Evolutionary conservation across 2,888 invertebrate species (phyloP).

Genomic region (Tetropium fuscum): DNA sequence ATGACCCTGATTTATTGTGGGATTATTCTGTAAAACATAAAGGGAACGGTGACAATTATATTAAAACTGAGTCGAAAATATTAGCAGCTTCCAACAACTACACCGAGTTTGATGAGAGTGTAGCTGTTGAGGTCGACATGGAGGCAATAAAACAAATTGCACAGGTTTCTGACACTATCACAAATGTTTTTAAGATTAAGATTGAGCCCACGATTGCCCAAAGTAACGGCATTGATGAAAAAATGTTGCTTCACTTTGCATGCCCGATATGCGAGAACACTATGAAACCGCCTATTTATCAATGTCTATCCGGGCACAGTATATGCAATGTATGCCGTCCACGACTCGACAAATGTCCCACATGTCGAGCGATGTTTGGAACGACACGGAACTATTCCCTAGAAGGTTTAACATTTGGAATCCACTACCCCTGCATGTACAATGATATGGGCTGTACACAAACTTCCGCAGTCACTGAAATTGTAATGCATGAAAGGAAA

Average conservation of each 20-base stretch:
- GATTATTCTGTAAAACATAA: constrained; percentile 56
- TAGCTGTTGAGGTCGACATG: constrained; percentile 51
- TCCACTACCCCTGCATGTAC: constrained; percentile 56
- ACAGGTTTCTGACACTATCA: constrained; percentile 47
- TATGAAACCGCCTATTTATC: constrained; percentile 60
- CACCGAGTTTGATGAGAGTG: constrained; percentile 44
- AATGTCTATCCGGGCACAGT: constrained; percentile 59
- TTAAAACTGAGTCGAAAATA: constrained; percentile 54
- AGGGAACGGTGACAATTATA: constrained; percentile 52
- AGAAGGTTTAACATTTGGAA: constrained; percentile 54
- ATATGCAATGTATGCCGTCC: constrained; percentile 57
- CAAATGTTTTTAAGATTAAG: constrained; percentile 50
- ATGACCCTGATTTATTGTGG: constrained; percentile 44
- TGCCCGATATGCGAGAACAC: constrained; percentile 59
- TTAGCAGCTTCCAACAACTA: constrained; percentile 44
- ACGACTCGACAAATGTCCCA: constrained; percentile 57
- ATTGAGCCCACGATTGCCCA: constrained; percentile 34
- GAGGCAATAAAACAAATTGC: constrained; percentile 52
- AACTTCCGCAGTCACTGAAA: constrained; percentile 46
- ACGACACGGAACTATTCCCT: constrained; percentile 58
- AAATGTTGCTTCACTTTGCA: constrained; percentile 56
- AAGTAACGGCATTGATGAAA: constrained; percentile 50
- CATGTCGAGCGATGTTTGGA: constrained; percentile 55
- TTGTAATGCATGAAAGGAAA: constrained; percentile 51
- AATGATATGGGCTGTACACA: constrained; percentile 55